A percentile compares a stretch with the other conserved stretches of the same genome.
These are phyloP conservation scores for Druon quercuslanigerum DNA, from an alignment of 1,140 invertebrate species.

Conservation along the genomic window DNA sequence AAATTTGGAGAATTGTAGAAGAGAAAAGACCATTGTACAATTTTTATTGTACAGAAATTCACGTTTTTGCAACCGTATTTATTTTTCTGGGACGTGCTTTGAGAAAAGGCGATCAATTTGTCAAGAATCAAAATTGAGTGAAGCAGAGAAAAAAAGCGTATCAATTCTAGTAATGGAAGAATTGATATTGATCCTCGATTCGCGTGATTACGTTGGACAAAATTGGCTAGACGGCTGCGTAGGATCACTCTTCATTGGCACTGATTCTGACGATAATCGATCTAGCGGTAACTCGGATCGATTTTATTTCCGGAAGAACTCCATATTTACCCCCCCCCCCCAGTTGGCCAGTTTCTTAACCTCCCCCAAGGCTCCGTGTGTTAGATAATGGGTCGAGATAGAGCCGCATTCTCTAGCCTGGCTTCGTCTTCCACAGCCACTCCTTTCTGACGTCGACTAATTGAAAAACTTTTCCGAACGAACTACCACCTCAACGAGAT, in stretches of 20 bases:
- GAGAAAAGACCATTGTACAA: too few species aligned
- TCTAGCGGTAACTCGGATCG: conserved; percentile 46
- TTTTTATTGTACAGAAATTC: not conserved
- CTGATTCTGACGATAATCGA: conserved; percentile 42
- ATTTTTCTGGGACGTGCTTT: not conserved
- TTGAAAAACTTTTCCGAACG: conserved; percentile 59
- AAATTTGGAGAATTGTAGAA: too few species aligned
- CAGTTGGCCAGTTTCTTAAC: conserved; percentile 7
- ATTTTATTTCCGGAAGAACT: conserved; percentile 30
- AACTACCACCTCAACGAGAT: conserved; percentile 23
- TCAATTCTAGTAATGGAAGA: conserved; percentile 40
- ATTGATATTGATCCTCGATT: conserved; percentile 38
- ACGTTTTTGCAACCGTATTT: conserved; percentile 35
- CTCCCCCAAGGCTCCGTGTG: not conserved
- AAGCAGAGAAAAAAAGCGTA: not conserved
- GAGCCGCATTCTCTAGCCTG: too few species aligned
- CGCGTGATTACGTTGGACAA: conserved; percentile 19
- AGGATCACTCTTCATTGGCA: conserved; percentile 38
- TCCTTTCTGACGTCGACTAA: conserved; percentile 46
- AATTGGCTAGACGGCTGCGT: conserved; percentile 41
- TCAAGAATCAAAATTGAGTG: not conserved
- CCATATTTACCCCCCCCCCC: too few species aligned
- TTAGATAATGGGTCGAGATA: too few species aligned
- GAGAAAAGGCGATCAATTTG: too few species aligned
- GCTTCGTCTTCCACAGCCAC: not conserved